Evolutionary conservation across 2,888 invertebrate species (phyloP).

Genomic region (Timema podura): DNA sequence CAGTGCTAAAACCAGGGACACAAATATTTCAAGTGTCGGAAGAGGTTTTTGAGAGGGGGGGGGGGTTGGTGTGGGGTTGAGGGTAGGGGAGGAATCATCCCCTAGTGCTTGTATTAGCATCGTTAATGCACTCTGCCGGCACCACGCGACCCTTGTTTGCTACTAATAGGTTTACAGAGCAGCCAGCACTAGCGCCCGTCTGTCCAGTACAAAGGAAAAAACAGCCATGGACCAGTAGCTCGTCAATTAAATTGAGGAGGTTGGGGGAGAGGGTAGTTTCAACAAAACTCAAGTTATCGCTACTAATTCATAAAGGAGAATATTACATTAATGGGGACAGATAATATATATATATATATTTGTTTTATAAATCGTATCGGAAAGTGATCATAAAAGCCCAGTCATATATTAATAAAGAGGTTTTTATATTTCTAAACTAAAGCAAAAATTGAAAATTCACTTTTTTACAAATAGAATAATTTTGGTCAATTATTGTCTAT

Average conservation of each 20-base stretch:
- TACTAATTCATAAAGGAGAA: too few relatives aligned
- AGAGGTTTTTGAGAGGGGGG: constrained; percentile 11
- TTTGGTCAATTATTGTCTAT: too few relatives aligned
- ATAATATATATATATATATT: too few relatives aligned
- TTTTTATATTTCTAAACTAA: too few relatives aligned
- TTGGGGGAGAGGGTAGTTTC: neutral
- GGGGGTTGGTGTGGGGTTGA: constrained; percentile 7
- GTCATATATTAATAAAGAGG: too few relatives aligned
- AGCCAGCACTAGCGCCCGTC: neutral
- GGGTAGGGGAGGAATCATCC: constrained; percentile 18
- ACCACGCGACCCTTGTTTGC: neutral
- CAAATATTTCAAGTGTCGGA: constrained; percentile 13
- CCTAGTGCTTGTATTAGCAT: constrained; percentile 13
- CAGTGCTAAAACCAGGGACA: neutral
- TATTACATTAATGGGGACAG: too few relatives aligned
- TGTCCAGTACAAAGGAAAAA: constrained; percentile 6
- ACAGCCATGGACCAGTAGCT: constrained; percentile 10
- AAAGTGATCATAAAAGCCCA: too few relatives aligned
- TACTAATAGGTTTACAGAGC: constrained; percentile 12
- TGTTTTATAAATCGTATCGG: too few relatives aligned
- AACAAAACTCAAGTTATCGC: too few relatives aligned
- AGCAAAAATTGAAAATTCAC: too few relatives aligned
- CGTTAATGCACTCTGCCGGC: constrained; percentile 7
- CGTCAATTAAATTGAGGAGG: constrained; percentile 8
- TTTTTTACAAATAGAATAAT: too few relatives aligned